Conservation (phyloP, 35 echinoderm and acorn worm genomes). For the Patiria miniata region DNA sequence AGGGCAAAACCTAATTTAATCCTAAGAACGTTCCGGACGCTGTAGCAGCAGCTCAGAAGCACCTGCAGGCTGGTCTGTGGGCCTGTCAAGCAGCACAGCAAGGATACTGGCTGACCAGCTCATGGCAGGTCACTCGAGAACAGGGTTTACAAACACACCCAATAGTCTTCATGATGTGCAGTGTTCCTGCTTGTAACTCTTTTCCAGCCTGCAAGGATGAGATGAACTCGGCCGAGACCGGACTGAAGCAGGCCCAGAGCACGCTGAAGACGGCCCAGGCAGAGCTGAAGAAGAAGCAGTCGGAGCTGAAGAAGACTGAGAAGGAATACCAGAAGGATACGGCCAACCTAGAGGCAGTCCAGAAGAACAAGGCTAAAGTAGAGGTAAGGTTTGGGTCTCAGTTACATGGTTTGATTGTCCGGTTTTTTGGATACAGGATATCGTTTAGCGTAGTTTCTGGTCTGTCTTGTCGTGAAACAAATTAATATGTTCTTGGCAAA, state of each 20-base stretch:
- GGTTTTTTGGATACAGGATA: too few relatives aligned
- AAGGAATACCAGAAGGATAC: conserved; percentile 95
- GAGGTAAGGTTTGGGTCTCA: conserved; percentile 47
- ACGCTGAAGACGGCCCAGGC: conserved; percentile 86
- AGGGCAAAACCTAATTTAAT: too few relatives aligned
- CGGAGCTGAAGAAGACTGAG: conserved; percentile 96
- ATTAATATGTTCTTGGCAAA: too few relatives aligned
- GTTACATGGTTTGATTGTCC: too few relatives aligned
- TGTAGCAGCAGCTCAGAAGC: conserved; percentile 82
- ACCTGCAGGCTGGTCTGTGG: conserved; percentile 87
- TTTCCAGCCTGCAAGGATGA: conserved; percentile 75
- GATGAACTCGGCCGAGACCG: conserved; percentile 79
- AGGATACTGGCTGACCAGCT: conserved; percentile 91
- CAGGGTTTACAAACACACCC: too few relatives aligned
- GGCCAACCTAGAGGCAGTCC: conserved; percentile 64
- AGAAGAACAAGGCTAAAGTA: conserved; percentile 83
- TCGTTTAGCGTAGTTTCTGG: too few relatives aligned
- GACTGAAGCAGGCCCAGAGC: conserved; percentile 88
- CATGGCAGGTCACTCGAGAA: too few relatives aligned
- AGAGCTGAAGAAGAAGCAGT: conserved; percentile 91
- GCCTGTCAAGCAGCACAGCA: conserved; percentile 86
- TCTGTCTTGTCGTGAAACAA: too few relatives aligned
- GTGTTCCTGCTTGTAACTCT: not conserved
- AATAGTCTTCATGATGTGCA: too few relatives aligned
- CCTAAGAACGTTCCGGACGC: too few relatives aligned